Evolutionary conservation across 2,888 invertebrate species (phyloP).

Genomic region (Xestia xanthographa): DNA sequence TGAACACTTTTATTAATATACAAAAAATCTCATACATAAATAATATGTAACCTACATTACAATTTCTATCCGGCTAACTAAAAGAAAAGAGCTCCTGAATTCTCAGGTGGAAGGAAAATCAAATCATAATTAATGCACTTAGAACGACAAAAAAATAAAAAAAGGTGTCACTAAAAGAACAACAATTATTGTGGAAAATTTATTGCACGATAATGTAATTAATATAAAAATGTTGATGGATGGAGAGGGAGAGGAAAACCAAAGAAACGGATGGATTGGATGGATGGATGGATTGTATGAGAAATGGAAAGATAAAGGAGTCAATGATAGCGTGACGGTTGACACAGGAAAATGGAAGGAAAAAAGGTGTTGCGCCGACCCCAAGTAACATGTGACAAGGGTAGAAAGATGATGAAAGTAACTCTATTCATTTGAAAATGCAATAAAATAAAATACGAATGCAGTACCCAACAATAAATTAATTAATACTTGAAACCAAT

Average conservation of each 20-base stretch:
- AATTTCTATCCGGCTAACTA: constrained; percentile 28
- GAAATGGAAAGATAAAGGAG: too few species aligned
- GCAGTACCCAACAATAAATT: background rate
- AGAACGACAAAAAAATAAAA: constrained; percentile 5
- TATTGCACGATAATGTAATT: background rate
- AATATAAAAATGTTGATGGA: too few species aligned
- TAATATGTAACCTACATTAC: constrained; percentile 37
- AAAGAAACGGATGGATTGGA: too few species aligned
- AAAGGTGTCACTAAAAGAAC: background rate
- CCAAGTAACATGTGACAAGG: too few species aligned
- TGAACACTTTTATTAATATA: constrained; percentile 53
- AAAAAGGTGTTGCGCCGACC: too few species aligned
- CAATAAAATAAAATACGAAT: constrained; percentile 8
- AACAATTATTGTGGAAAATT: constrained; percentile 1
- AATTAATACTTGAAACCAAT: background rate
- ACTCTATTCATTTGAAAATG: constrained; percentile 8
- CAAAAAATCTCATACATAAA: constrained; percentile 55
- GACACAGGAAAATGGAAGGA: too few species aligned
- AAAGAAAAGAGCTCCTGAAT: constrained; percentile 22
- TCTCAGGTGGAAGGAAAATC: constrained; percentile 8
- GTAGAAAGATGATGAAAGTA: too few species aligned
- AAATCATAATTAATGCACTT: constrained; percentile 16
- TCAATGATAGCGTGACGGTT: too few species aligned
- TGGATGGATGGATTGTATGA: too few species aligned
- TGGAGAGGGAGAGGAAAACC: too few species aligned